Evolutionary conservation across 2,888 invertebrate genomes (phyloP), one percentile per base, ranked within the genome.

Genomic region (Biston betularia): DNA sequence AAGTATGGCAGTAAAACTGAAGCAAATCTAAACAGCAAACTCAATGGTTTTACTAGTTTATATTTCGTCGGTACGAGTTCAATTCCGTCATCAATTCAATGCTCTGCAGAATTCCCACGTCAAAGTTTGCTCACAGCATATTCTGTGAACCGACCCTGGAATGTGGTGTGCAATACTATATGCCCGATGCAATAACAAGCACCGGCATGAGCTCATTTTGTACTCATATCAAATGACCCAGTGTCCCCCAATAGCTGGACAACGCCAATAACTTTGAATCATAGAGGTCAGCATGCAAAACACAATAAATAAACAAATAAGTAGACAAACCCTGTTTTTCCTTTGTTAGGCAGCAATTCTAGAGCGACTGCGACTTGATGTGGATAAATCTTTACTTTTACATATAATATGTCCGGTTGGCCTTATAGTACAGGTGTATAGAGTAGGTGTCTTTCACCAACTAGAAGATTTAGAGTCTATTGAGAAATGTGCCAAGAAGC

Each of bases 211-310:
- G 68, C 67, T 74, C 68, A 81, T 74, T 71, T 71, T 69, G 40
- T 50, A 7, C 10, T 40, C 48, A 76, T 81, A 83, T 82, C 82
- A 70, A 73, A 60, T 83, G 82, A 83, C 83, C 81, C 71, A 76
- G 68, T 77, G 77, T 78, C 77, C 78, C 75, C 71, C 57, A 72
- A 74, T 74, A 74, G 62, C 71, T 40, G 33, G 44, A 67, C 72
- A 65, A 71, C 68, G 74, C 67, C 70, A 71, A 71, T 67, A 56
- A 49, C 58, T 58, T 38, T 58, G 58, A 58, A 40, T 58, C 68
- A 68, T 65, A 15, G 11, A n/a, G 35, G 49, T 49, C 49, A 33
- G n/a, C 34, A 6, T 50, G 50, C 50, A 50, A n/a, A n/a, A 34
- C 34, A n/a, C 49, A 34, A 50, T 34, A 8, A 34, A 33, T 49